Base-by-base conservation (phyloP, 2,797 vertebrate species). In the Lepilemur ruficaudatus region DNA sequence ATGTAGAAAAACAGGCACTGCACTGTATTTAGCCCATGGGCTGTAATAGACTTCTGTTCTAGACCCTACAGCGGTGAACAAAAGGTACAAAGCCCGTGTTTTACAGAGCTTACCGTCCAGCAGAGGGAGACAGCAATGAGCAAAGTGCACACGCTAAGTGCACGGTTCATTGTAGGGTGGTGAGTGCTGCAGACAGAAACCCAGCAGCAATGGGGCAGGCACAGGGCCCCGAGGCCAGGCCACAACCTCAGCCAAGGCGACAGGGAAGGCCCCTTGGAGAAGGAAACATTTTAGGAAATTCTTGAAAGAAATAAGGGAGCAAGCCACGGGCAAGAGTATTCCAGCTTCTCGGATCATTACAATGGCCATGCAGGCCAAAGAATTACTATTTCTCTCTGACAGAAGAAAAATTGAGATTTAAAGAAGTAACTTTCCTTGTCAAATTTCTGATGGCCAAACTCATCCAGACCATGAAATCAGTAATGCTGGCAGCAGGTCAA, bases 191-290 rank as follows among this genome's bases (percentile, higher is more conserved):
- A 3, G 2, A 5, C 52, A 13, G 55, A 41, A n/a, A 9, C 7
- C 18, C 48, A 32, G 50, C 1, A 30, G 22, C 20, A 6, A 14
- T 1, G 9, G n/a, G 23, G 23, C n/a, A 10, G 35, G 25, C 20
- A 2, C 13, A 28, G 28, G 46, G 1, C 25, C 52, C 1, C 0
- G 4, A 17, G 3, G n/a, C 1, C 32, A 35, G 25, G 38, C 1
- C 5, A 7, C 65, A 30, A 18, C 52, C 78, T 57, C 20, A 30
- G 3, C 22, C 7, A 2, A 9, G 3, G 14, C 35, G 35, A 28
- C 65, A 59, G n/a, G 18, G 18, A 52, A 48, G 48, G n/a, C 28
- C 30, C 13, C 61, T 46, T 35, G 35, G 35, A 17, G 55, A n/a
- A 46, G 0, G 30, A 14, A 38, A 63, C 8, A 7, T 46, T 38